Base-by-base conservation (phyloP, 1,140 invertebrate species). In the Chionoecetes opilio region DNA sequence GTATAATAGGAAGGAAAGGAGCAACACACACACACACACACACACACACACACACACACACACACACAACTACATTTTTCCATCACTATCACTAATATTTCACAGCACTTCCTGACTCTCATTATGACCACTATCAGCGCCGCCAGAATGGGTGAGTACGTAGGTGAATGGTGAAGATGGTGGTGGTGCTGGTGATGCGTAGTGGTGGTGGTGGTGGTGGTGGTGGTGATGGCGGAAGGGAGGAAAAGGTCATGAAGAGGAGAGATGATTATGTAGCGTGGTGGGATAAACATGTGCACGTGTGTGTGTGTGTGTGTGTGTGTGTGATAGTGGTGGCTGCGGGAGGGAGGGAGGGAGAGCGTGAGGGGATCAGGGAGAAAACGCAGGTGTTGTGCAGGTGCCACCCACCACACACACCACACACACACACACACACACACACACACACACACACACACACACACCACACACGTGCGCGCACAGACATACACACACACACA, bases 21-120 rank as follows among this genome's bases (percentile, higher is more conserved):
- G 14, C 0, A 3, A 87, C 14, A 34, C 32, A 87, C 85, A 38
- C 85, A 37, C 32, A 37, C 32, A 37, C 34, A 87, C 37, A 38
- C 32, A 87, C 37, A 87, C 85, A 87, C 85, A 37, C 34, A 87
- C 37, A 87, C 85, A 87, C 37, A 87, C 85, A 38, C 37, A 38
- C 32, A 87, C 31, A 87, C 37, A 87, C 21, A 0, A 87, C 21
- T 87, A 21, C 11, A 38, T 0, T 17, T 26, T 38, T 21, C 6
- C 32, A 87, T 3, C 32, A 87, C 85, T 11, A 35, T 38, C 34
- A 17, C 46, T 53, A 53, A 53, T 53, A 9, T 53, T 53, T 53
- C 46, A 53, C 11, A 53, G 8, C 0, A 34, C 32, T 87, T 35
- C 85, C 85, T 0, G 34, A 35, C 85, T 29, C 3, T n/a, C 85